Base-by-base conservation (phyloP, 2,888 invertebrate genomes). In the Pilophorus perplexus region DNA sequence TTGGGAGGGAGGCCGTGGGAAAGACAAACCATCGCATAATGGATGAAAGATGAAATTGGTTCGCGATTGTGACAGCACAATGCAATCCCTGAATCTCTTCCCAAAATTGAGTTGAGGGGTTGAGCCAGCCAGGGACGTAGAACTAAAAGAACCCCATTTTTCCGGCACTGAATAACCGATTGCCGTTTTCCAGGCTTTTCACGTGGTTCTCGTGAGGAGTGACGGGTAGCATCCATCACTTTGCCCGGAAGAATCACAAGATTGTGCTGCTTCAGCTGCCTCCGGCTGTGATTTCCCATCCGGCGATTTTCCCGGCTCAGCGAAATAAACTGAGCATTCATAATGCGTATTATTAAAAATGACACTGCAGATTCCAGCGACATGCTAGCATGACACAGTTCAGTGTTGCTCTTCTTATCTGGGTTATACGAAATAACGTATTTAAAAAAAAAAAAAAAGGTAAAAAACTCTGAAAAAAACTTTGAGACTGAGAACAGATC, bases 11-110 rank as follows among this genome's bases (percentile, higher is more conserved):
- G 48, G 48, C 48, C 48, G 23, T 8, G 48, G 23, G 22, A 42
- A 48, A 48, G 23, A 48, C 48, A 16, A 18, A 48, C 48, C 48
- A 22, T 23, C 20, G 48, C 48, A 48, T 20, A 48, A 48, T 48
- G 48, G 48, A 48, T 48, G 48, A 48, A 48, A 22, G 48, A 48
- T 48, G 48, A 48, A 48, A 2, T 48, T 48, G 48, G 20, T 48
- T 48, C 48, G 48, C 48, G 23, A 48, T 48, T 23, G 48, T 48
- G 48, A 48, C 48, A 48, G 48, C 48, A 18, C 48, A 48, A 48
- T 48, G 23, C 48, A 10, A 48, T 48, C 48, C n/a, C 48, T 23
- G 22, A 48, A 22, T 48, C 48, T 22, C 48, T 48, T 48, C 48
- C 48, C 20, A 1, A 48, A 48, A 48, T 48, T 48, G 48, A 48